phyloP scores from a whole-genome alignment of 2,113 vertebrate species.

The Phalacrocorax pelagicus region DNA sequence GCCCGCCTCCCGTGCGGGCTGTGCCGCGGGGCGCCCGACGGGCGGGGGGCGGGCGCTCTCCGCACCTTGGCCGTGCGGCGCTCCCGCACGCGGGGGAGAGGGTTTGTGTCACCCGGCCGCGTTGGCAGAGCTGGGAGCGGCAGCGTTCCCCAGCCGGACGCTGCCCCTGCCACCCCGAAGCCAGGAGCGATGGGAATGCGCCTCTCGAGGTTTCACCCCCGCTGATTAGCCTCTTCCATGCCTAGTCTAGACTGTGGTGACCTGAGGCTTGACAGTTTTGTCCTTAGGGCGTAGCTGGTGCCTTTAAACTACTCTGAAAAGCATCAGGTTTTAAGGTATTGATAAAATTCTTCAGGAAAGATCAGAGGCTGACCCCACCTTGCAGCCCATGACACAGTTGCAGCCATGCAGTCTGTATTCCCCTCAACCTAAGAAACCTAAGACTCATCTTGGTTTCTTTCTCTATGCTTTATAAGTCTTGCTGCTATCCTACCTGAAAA shows the following conservation, averaged over 20 bases:
- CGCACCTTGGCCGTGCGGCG: accelerated
- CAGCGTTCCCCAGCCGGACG: not conserved
- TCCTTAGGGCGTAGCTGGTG: not conserved
- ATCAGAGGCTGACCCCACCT: not conserved
- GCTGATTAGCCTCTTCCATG: accelerated
- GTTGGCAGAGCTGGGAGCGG: accelerated
- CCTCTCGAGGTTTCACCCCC: accelerated
- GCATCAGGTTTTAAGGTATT: not conserved
- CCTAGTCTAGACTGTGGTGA: accelerated
- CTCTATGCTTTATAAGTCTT: not conserved
- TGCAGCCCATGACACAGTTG: not conserved
- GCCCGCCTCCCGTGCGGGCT: not conserved
- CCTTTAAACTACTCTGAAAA: not conserved
- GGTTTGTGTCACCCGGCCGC: not conserved
- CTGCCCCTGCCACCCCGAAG: not conserved
- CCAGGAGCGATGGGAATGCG: not conserved
- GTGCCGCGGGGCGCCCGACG: accelerated
- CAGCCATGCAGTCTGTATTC: not conserved
- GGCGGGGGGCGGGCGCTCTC: accelerated
- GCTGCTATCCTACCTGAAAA: not conserved
- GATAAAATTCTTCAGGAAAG: not conserved
- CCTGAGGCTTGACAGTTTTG: not conserved
- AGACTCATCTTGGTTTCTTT: not conserved
- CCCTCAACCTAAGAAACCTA: not conserved
- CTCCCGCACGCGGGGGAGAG: accelerated